Percentiles rank a stretch among this genome's conserved stretches.
phyloP scores from a whole-genome alignment of 2,888 invertebrate genomes.

The Agrilus cyanescens region DNA sequence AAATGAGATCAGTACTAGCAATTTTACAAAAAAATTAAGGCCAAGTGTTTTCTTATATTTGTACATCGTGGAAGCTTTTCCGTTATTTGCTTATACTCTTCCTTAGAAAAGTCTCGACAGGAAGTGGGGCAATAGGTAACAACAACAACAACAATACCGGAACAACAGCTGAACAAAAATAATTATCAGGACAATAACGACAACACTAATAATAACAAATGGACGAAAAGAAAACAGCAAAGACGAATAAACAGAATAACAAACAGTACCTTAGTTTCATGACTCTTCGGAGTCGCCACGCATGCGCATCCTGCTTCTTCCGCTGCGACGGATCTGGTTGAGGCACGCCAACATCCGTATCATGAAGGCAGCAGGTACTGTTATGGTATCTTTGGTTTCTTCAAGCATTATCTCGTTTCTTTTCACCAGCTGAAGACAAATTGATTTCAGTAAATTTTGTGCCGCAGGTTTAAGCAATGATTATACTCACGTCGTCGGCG shows the following conservation, averaged over 20 bases:
- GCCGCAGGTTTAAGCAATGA: background rate
- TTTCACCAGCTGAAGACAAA: slow-evolving; percentile 48
- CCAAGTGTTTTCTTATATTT: too few species aligned
- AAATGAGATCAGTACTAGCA: too few species aligned
- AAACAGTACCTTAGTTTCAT: slow-evolving; percentile 1
- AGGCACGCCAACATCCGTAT: slow-evolving; percentile 60
- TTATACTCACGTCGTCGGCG: slow-evolving; percentile 49
- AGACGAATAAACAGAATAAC: background rate
- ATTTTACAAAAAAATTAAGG: too few species aligned
- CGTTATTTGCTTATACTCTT: too few species aligned
- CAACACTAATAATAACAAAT: too few species aligned
- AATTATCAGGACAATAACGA: background rate
- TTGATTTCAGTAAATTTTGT: slow-evolving; percentile 1
- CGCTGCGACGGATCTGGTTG: slow-evolving; percentile 47
- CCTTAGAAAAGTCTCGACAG: too few species aligned
- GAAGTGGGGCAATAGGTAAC: too few species aligned
- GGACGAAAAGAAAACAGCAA: too few species aligned
- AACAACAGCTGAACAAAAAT: background rate
- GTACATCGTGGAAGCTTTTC: too few species aligned
- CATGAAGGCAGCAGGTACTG: slow-evolving; percentile 80
- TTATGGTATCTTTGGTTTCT: slow-evolving; percentile 77
- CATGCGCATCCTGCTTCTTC: slow-evolving; percentile 15
- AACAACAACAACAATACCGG: too few species aligned
- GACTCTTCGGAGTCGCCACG: slow-evolving; percentile 10
- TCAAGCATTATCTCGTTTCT: slow-evolving; percentile 74